Percentiles rank a stretch among this genome's conserved stretches.
These are phyloP conservation scores for Nysson spinosus DNA, from an alignment of 2,888 invertebrate genomes.

Conservation along the genomic window DNA sequence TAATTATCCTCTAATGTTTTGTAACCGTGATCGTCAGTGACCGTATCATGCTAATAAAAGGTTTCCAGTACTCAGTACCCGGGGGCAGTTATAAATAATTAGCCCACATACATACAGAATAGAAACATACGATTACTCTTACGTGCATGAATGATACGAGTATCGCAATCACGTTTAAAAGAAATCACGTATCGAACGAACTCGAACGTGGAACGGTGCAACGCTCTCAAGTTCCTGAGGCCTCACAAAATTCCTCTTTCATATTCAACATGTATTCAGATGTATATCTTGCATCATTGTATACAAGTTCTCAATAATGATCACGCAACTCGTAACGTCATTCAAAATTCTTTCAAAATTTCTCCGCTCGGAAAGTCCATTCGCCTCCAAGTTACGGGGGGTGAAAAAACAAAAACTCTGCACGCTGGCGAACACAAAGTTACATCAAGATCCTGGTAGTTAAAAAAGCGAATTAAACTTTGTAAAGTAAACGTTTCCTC, in stretches of 20 bases:
- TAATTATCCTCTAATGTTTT: constrained; percentile 48
- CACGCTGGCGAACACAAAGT: too few relatives aligned
- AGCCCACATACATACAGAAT: constrained; percentile 37
- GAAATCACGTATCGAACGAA: too few relatives aligned
- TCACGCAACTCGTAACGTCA: constrained; percentile 66
- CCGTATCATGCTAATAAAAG: constrained; percentile 49
- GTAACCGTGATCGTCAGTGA: constrained; percentile 32
- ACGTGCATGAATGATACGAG: constrained; percentile 24
- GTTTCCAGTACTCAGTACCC: constrained; percentile 37
- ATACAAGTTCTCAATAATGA: constrained; percentile 34
- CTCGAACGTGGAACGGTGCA: too few relatives aligned
- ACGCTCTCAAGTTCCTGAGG: too few relatives aligned
- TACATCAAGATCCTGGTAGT: too few relatives aligned
- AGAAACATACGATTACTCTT: constrained; percentile 23
- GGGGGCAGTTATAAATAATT: constrained; percentile 43
- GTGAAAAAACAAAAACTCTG: too few relatives aligned
- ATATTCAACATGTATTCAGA: too few relatives aligned
- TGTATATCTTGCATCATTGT: not conserved
- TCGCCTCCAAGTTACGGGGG: constrained; percentile 28
- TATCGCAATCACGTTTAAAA: not conserved
- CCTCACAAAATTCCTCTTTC: too few relatives aligned
- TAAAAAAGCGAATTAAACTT: too few relatives aligned
- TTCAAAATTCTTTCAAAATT: constrained; percentile 67
- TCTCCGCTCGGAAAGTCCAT: constrained; percentile 59
- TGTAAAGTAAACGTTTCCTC: too few relatives aligned